Evolutionary conservation across 2,888 invertebrate species (phyloP), one percentile per base, ranked within the genome.

Genomic region (Drepana falcataria): DNA sequence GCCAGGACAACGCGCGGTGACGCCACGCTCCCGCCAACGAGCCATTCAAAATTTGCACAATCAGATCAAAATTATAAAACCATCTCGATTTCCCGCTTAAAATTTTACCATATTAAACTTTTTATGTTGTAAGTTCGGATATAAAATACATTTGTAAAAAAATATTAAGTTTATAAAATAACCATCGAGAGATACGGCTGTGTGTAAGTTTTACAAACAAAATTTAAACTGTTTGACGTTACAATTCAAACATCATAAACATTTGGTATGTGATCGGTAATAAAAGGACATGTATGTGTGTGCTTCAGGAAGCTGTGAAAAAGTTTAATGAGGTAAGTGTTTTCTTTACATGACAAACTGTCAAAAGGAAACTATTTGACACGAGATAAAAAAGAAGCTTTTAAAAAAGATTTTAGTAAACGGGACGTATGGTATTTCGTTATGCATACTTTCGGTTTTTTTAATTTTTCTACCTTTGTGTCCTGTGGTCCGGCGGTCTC

Each of bases 21-120:
- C 69, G 66, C 63, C 69, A 66, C 65, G 62, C 77, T 79, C 87
- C 83, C 87, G 87, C 85, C 85, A 83, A 72, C 77, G 76, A 66
- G 57, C 76, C 77, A 78, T 87, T 87, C 75, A 85, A 87, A 87
- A 79, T 76, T 75, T 59, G 69, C 59, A 59, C 59, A 60, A 64
- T 65, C 55, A 68, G 63, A 66, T 64, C 65, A 66, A 73, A 72
- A 70, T 64, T 61, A 54, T 61, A 53, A 63, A 58, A 53, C 55
- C 9, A 48, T 53, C 56, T 48, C 56, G 60, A 63, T 58, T 54
- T 54, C 52, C 48, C n/a, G 54, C 34, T 48, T 48, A 35, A 49
- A 44, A 53, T 53, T 53, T 53, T 48, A 54, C n/a, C 35, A 35
- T 48, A 7, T 53, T 21, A 47, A 49, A 4, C 49, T 9, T 52